Evolutionary conservation across 64 coral and sea anemone species (phyloP).

Genomic region (Porites lutea): DNA sequence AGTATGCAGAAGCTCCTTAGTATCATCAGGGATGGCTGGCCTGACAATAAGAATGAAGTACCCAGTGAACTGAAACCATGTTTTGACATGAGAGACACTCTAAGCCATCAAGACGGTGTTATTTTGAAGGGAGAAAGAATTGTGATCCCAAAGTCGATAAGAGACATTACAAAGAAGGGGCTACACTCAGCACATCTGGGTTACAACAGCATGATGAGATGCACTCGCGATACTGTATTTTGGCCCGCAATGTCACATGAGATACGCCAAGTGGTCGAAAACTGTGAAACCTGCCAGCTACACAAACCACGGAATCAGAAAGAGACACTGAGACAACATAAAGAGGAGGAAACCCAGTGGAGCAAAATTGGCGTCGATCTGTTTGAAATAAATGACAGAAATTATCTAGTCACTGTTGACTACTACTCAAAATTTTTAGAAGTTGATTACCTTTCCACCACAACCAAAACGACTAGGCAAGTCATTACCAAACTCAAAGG

Average conservation of each 20-base stretch:
- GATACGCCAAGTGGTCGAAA: neutral
- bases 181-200: constrained; percentile 35
- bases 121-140: constrained; percentile 48
- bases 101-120: constrained; percentile 45
- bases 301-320: constrained; percentile 8
- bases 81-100: constrained; percentile 48
- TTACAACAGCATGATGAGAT: constrained; percentile 33
- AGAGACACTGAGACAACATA: constrained; percentile 42
- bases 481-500: constrained; percentile 28
- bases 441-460: constrained; percentile 7
- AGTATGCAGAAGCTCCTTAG: neutral
- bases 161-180: constrained; percentile 35
- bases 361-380: constrained; percentile 31
- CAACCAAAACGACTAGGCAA: neutral
- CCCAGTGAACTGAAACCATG: constrained; percentile 24
- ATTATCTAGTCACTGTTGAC: constrained; percentile 37
- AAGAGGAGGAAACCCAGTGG: constrained; percentile 19
- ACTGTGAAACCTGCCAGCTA: constrained; percentile 40
- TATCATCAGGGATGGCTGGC: neutral
- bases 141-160: constrained; percentile 19
- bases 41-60: neutral
- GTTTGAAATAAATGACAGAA: constrained; percentile 36
- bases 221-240: constrained; percentile 29
- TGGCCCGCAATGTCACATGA: constrained; percentile 55
- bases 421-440: constrained; percentile 62